Percentiles rank a stretch among this genome's conserved stretches.
phyloP scores from a whole-genome alignment of 1,140 invertebrate species.

The Drosophila nigrodunni region DNA sequence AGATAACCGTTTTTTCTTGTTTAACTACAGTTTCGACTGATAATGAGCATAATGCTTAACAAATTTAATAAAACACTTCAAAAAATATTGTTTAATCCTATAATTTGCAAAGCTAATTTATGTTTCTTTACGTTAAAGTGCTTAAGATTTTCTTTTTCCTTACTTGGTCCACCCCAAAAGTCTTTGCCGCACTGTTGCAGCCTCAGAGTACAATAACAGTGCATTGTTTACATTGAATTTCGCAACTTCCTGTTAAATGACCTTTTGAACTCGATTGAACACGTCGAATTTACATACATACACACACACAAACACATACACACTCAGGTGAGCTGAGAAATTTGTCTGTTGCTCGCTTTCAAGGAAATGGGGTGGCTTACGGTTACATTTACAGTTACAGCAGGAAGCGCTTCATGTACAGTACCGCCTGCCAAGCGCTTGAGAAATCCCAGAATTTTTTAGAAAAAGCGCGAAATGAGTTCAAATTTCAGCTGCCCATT shows the following conservation, averaged over 20 bases:
- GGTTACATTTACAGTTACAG: constrained; percentile 26
- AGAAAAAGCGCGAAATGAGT: not conserved
- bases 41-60: no score
- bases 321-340: not conserved
- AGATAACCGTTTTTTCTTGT: no score
- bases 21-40: no score
- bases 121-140: no score
- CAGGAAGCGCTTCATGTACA: constrained; percentile 5
- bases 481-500: not conserved
- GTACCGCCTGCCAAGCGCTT: constrained; percentile 28
- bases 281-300: constrained; percentile 7
- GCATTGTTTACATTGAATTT: constrained; percentile 47
- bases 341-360: not conserved
- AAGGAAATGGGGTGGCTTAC: constrained; percentile 28
- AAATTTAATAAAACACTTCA: no score
- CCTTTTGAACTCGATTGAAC: constrained; percentile 24
- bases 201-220: constrained; percentile 39
- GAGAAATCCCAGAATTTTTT: constrained; percentile 5
- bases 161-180: constrained; percentile 10
- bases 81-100: no score
- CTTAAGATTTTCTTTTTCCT: not conserved
- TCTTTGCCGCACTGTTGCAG: constrained; percentile 1
- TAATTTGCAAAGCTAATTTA: no score
- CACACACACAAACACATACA: not conserved
- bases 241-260: constrained; percentile 26